Evolutionary conservation across 1,140 invertebrate species (phyloP).

Genomic region (Diorhabda sublineata): DNA sequence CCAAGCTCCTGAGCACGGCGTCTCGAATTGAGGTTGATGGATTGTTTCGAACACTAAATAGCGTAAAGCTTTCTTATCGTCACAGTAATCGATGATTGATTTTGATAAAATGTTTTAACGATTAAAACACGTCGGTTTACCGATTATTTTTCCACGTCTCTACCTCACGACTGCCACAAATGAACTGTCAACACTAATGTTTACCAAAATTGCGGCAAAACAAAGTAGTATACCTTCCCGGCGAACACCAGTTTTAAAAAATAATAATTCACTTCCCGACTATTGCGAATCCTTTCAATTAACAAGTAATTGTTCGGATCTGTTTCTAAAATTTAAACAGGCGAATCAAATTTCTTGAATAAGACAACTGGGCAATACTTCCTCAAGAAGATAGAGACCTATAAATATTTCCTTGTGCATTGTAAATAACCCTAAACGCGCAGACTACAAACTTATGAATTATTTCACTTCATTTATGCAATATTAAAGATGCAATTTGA

Average conservation of each 20-base stretch:
- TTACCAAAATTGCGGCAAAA: too few relatives aligned
- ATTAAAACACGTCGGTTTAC: too few relatives aligned
- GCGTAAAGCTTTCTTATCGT: too few relatives aligned
- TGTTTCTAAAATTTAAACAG: conserved; percentile 37
- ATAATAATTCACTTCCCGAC: background rate
- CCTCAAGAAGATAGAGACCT: conserved; percentile 37
- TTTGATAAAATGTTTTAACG: too few relatives aligned
- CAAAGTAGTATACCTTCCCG: too few relatives aligned
- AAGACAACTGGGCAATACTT: conserved; percentile 44
- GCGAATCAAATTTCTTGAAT: conserved; percentile 43
- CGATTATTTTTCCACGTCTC: too few relatives aligned
- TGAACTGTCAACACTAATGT: too few relatives aligned
- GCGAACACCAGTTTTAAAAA: background rate
- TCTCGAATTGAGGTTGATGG: too few relatives aligned
- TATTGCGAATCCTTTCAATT: conserved; percentile 4
- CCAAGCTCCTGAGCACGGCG: too few relatives aligned
- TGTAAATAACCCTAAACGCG: conserved; percentile 50
- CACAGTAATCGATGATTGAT: too few relatives aligned
- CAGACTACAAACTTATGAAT: conserved; percentile 50
- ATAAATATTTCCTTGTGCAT: conserved; percentile 50
- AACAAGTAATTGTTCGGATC: conserved; percentile 14
- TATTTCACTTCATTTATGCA: conserved; percentile 48
- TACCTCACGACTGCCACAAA: too few relatives aligned
- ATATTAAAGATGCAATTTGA: conserved; percentile 50
- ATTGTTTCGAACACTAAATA: too few relatives aligned